phyloP scores from a whole-genome alignment of 2,888 invertebrate genomes.

The Homarus gammarus region DNA sequence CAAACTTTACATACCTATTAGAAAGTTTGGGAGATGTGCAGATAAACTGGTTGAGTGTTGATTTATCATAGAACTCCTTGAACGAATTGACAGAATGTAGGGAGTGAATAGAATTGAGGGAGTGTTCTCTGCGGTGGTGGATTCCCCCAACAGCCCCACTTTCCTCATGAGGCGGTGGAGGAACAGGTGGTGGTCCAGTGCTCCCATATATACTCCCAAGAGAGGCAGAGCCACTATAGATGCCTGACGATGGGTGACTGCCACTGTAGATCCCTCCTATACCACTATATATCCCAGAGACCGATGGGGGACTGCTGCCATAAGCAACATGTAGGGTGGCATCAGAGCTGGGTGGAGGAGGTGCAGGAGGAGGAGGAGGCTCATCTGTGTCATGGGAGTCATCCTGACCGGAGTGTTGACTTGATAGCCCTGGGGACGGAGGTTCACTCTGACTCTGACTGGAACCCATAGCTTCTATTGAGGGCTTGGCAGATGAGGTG shows the following conservation, averaged over 20 bases:
- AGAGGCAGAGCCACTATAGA: slow-evolving; percentile 73
- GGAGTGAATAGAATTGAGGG: slow-evolving; percentile 71
- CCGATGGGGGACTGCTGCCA: slow-evolving; percentile 61
- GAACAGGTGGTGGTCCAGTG: slow-evolving; percentile 65
- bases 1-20: slow-evolving; percentile 63
- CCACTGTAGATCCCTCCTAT: slow-evolving; percentile 67
- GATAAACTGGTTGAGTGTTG: slow-evolving; percentile 73
- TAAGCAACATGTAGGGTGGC: slow-evolving; percentile 46
- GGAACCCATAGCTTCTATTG: slow-evolving; percentile 53
- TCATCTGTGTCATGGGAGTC: slow-evolving; percentile 60
- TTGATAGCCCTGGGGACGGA: slow-evolving; percentile 59
- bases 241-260: slow-evolving; percentile 73
- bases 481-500: slow-evolving; percentile 58
- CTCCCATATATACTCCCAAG: slow-evolving; percentile 71
- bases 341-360: slow-evolving; percentile 49
- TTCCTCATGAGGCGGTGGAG: slow-evolving; percentile 69
- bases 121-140: slow-evolving; percentile 68
- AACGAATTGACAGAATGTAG: slow-evolving; percentile 70
- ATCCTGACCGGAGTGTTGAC: slow-evolving; percentile 46
- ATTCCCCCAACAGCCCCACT: slow-evolving; percentile 61
- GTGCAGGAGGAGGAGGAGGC: slow-evolving; percentile 68
- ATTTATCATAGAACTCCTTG: slow-evolving; percentile 73
- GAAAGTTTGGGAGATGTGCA: slow-evolving; percentile 74
- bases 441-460: slow-evolving; percentile 55
- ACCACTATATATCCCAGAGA: slow-evolving; percentile 62